Evolutionary conservation across 2,113 vertebrate genomes (phyloP).

Genomic region (Tor tambroides): DNA sequence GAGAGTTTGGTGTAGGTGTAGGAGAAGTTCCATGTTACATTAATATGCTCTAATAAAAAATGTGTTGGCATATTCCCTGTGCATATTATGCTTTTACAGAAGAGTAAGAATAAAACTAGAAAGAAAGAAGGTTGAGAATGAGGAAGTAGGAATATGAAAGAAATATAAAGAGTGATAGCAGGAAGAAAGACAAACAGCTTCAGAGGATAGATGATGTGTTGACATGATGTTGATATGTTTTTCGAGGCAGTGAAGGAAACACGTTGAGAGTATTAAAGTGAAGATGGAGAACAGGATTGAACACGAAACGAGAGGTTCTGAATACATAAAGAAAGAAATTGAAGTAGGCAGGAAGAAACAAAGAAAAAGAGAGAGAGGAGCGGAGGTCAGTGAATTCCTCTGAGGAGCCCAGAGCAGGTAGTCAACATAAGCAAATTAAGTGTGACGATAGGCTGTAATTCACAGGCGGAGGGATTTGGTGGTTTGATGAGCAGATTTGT

Average conservation of each 20-base stretch:
- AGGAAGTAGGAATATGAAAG: slow-evolving; percentile 22
- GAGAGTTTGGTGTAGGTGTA: not conserved
- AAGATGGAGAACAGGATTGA: not conserved
- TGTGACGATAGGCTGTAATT: slow-evolving; percentile 80
- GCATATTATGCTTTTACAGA: slow-evolving; percentile 57
- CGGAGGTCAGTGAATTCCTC: slow-evolving; percentile 26
- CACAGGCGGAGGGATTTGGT: slow-evolving; percentile 74
- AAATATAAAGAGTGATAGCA: slow-evolving; percentile 4
- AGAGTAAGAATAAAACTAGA: slow-evolving; percentile 15
- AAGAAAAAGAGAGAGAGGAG: not conserved
- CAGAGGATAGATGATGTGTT: not conserved
- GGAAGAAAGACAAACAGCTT: slow-evolving; percentile 4
- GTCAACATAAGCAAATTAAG: slow-evolving; percentile 81
- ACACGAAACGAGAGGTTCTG: slow-evolving; percentile 8
- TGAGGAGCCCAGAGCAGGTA: slow-evolving; percentile 70
- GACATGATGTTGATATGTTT: slow-evolving; percentile 30
- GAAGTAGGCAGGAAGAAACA: slow-evolving; percentile 2
- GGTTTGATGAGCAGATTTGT: slow-evolving; percentile 82
- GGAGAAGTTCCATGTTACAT: slow-evolving; percentile 57
- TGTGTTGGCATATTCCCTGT: slow-evolving; percentile 66
- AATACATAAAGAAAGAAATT: not conserved
- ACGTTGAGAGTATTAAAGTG: not conserved
- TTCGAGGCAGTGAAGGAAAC: not conserved
- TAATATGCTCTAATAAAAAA: slow-evolving; percentile 72
- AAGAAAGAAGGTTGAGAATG: not conserved